A percentile compares a stretch with the other conserved stretches of the same genome.
Evolutionary conservation across 1,140 invertebrate species (phyloP).

Genomic region (Asobara japonica): DNA sequence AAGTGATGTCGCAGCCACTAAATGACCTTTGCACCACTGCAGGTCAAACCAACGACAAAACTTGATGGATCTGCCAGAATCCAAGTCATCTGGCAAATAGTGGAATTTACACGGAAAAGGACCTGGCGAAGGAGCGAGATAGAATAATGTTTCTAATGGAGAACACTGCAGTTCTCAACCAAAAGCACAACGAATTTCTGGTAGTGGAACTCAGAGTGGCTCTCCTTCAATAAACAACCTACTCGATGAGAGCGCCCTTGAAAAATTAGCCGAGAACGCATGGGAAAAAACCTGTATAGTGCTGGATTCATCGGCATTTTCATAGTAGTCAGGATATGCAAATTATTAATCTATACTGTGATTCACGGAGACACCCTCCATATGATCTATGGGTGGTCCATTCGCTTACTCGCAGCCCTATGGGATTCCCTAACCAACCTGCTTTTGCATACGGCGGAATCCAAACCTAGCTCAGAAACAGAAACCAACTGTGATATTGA

Average conservation of each 20-base stretch:
- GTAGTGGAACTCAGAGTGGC: neutral
- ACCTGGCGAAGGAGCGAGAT: neutral
- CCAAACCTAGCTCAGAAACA: too few species aligned
- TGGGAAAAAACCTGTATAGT: conserved; percentile 35
- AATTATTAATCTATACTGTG: conserved; percentile 20
- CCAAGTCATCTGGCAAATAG: conserved; percentile 12
- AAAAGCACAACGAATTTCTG: too few species aligned
- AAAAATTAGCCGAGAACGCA: conserved; percentile 23
- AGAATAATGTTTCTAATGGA: neutral
- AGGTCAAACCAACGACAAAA: neutral
- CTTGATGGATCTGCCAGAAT: neutral
- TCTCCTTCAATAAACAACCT: neutral
- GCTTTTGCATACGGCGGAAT: neutral
- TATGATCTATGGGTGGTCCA: conserved; percentile 32
- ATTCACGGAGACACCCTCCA: conserved; percentile 35
- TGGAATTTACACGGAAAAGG: conserved; percentile 23
- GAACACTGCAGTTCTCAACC: neutral
- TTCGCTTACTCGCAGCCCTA: conserved; percentile 5
- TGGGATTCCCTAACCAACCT: conserved; percentile 4
- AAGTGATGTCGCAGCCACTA: conserved; percentile 7
- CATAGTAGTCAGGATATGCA: conserved; percentile 12
- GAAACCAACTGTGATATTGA: neutral
- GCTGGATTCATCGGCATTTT: conserved; percentile 25
- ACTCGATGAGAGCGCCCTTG: conserved; percentile 19
- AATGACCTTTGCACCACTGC: conserved; percentile 8